Base-by-base conservation (phyloP, 2,888 invertebrate species). In the Drosophila phalerata region DNA sequence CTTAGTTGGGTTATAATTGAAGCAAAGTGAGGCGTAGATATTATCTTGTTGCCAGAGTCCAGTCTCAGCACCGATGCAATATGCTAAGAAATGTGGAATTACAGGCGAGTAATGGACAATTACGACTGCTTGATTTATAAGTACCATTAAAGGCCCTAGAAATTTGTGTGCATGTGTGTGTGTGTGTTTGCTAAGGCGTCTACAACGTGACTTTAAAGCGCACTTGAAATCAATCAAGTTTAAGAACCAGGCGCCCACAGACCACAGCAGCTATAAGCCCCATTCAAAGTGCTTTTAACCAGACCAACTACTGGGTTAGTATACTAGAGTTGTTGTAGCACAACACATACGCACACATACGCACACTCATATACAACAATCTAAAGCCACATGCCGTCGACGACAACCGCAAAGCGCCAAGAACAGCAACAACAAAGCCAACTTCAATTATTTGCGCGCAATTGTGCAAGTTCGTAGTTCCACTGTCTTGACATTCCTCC, bases 211-310 rank as follows among this genome's bases (percentile, higher is more conserved):
- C 51, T 67, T 72, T 69, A 52, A 64, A 66, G 52, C 40, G 55
- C 55, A 69, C 71, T 87, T 64, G 52, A 73, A 81, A 64, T 81
- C 82, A 79, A 84, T 84, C 67, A 69, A 68, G 52, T 66, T 65
- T 48, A 42, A 22, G 64, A 45, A 51, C n/a, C 34, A 45, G 43
- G 40, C 42, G 47, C 42, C 42, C 45, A 22, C 40, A 62, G 57
- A 69, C 71, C 65, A 28, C 71, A 70, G 11, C 47, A 60, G 52
- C 65, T 51, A 53, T 47, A 49, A 56, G 56, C 37, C 51, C 63
- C 13, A 55, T 22, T 32, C 53, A 49, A 51, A 67, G 62, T 63
- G 63, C 57, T 63, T 58, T 43, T 25, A 51, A 70, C 38, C 63
- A 49, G 32, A 15, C 56, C 48, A 65, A 69, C 53, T 13, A 11